phyloP scores from a whole-genome alignment of 2,888 invertebrate species.

The Tachina lurida region DNA sequence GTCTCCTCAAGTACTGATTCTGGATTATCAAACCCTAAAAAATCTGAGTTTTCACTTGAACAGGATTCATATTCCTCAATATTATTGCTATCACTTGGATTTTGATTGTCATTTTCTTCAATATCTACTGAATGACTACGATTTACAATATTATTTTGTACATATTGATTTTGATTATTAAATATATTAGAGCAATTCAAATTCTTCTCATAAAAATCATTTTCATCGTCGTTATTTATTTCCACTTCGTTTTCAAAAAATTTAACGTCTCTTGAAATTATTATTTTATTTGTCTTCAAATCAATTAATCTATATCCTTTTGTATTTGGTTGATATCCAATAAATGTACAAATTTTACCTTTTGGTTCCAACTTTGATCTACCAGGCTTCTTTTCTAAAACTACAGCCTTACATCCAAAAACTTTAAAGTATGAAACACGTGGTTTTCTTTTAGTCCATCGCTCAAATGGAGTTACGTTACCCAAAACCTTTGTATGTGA shows the following conservation, averaged over 20 bases:
- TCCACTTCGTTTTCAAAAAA: neutral
- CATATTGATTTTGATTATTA: neutral
- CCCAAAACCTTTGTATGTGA: slow-evolving; percentile 15
- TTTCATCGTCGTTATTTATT: neutral
- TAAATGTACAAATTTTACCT: too few species aligned
- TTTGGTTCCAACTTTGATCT: neutral
- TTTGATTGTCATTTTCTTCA: neutral
- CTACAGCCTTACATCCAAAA: slow-evolving; percentile 5
- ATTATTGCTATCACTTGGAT: too few species aligned
- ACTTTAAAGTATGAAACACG: slow-evolving; percentile 13
- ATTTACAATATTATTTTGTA: neutral
- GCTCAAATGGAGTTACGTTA: neutral
- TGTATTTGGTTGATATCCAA: too few species aligned
- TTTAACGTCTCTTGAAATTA: neutral
- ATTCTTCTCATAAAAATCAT: neutral
- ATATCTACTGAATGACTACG: neutral
- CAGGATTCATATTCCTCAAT: too few species aligned
- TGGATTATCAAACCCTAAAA: neutral
- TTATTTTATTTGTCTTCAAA: too few species aligned
- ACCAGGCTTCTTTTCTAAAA: neutral
- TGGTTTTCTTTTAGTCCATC: slow-evolving; percentile 6
- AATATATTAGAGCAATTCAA: neutral
- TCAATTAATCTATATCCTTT: too few species aligned
- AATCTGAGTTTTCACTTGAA: too few species aligned
- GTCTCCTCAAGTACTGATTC: neutral